phyloP scores from a whole-genome alignment of 2,888 invertebrate genomes.

The Nysson spinosus region DNA sequence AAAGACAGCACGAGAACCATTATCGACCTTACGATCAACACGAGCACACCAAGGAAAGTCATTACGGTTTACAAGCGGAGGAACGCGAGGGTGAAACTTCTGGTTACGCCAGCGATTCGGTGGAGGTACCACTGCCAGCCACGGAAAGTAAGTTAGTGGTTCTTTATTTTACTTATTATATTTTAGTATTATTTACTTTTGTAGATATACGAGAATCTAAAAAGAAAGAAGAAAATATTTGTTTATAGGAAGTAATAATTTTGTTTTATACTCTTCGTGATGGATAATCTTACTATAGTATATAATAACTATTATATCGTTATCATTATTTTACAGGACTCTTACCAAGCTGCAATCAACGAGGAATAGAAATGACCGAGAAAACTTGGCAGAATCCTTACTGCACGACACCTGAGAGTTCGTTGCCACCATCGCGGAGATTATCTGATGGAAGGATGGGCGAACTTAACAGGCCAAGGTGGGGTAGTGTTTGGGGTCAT shows the following conservation, averaged over 20 bases:
- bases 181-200: neutral
- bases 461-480: conserved; percentile 72
- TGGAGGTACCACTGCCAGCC: conserved; percentile 67
- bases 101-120: conserved; percentile 89
- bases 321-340: conserved; percentile 1
- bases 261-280: too few relatives aligned
- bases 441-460: conserved; percentile 63
- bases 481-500: conserved; percentile 73
- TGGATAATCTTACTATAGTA: too few relatives aligned
- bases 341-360: conserved; percentile 38
- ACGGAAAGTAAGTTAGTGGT: conserved; percentile 34
- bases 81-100: conserved; percentile 82
- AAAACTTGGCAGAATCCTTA: conserved; percentile 72
- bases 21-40: conserved; percentile 74
- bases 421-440: conserved; percentile 66
- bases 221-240: neutral
- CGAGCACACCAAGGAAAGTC: conserved; percentile 46
- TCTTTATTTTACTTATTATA: neutral
- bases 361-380: conserved; percentile 57
- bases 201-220: neutral
- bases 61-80: conserved; percentile 60
- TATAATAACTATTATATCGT: too few relatives aligned
- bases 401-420: conserved; percentile 66
- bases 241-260: too few relatives aligned
- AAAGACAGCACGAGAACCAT: conserved; percentile 35